phyloP scores from a whole-genome alignment of 1,140 invertebrate species.

The Drosophila sp. region DNA sequence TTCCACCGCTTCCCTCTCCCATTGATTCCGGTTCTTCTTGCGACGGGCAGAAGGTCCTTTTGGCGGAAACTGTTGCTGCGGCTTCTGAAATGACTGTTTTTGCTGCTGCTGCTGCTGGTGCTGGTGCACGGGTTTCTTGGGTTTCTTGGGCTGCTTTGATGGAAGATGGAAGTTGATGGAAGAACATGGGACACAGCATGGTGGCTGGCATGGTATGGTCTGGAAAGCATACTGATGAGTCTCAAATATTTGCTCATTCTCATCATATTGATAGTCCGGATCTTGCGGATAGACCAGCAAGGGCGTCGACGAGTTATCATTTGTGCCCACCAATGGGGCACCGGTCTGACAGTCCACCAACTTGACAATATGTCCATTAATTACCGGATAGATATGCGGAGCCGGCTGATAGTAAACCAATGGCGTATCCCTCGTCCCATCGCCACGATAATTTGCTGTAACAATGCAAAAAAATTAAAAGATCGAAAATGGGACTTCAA shows the following conservation, averaged over 20 bases:
- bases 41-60: neutral
- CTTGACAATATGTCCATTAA: neutral
- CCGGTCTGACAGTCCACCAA: neutral
- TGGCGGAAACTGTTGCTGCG: neutral
- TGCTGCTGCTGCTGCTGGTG: neutral
- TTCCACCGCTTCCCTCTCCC: neutral
- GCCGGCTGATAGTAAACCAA: slow-evolving; percentile 6
- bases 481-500: too few species aligned
- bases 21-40: neutral
- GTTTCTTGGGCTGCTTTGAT: too few species aligned
- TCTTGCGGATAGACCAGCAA: neutral
- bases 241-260: neutral
- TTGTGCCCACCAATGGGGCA: neutral
- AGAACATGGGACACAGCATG: neutral
- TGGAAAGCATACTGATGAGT: neutral
- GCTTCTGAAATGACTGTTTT: too few species aligned
- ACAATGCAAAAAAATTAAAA: too few species aligned
- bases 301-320: neutral
- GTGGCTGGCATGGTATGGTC: neutral
- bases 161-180: too few species aligned
- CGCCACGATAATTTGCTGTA: too few species aligned
- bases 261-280: neutral
- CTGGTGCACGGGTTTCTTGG: neutral
- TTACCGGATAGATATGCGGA: slow-evolving; percentile 3
- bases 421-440: neutral